These are phyloP conservation scores for Argyresthia albistria DNA, from an alignment of 2,888 invertebrate genomes.

Conservation along the genomic window DNA sequence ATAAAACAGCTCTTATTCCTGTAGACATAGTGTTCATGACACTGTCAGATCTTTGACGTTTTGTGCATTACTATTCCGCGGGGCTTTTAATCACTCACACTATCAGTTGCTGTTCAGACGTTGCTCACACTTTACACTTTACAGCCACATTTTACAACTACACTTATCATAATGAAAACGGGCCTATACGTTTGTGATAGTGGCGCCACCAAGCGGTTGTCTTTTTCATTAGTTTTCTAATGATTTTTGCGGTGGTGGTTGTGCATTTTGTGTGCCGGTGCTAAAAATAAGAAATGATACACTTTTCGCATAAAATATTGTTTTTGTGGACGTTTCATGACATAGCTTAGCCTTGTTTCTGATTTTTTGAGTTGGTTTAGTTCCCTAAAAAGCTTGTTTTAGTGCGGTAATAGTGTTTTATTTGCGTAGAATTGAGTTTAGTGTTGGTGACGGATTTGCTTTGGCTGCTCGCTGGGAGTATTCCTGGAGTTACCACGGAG, in stretches of 20 bases:
- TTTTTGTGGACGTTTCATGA: conserved; percentile 49
- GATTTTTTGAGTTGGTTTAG: conserved; percentile 30
- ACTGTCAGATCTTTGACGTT: no score
- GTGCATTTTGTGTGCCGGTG: conserved; percentile 35
- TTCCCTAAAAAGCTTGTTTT: conserved; percentile 30
- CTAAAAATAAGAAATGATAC: conserved; percentile 46
- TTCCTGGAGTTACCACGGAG: no score
- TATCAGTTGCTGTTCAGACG: no score
- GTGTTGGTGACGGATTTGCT: conserved; percentile 57
- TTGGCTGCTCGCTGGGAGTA: background rate
- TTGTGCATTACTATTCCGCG: no score
- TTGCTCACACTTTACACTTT: no score
- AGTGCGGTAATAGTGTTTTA: conserved; percentile 29
- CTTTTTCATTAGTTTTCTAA: conserved; percentile 44
- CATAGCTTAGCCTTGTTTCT: conserved; percentile 37
- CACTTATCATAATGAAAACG: no score
- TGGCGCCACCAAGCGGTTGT: conserved; percentile 25
- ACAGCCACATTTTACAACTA: no score
- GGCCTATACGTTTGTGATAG: conserved; percentile 5
- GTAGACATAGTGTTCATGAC: no score
- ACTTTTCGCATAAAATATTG: conserved; percentile 36
- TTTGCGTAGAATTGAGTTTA: conserved; percentile 47
- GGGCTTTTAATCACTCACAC: no score
- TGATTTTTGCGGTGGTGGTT: conserved; percentile 45
- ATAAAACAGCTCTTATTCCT: no score